Base-by-base conservation (phyloP, 2,113 vertebrate species). In the Apeltes quadracus region DNA sequence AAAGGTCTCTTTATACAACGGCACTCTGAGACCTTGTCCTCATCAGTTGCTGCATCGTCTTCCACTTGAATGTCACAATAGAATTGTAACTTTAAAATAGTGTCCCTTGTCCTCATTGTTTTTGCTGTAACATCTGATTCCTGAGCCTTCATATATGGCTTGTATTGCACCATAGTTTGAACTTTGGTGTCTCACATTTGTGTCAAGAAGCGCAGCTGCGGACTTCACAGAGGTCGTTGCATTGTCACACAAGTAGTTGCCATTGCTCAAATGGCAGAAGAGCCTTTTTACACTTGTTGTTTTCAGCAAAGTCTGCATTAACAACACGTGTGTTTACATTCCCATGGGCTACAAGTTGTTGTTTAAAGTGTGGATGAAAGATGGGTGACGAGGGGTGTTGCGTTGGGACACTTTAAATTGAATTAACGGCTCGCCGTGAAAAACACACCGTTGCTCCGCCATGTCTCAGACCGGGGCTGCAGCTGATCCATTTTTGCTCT, bases 91-190 rank as follows among this genome's bases (percentile, higher is more conserved):
- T 43, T 71, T 1, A 29, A 53, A 46, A 18, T 34, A 5, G 4
- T 38, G 20, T 43, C 12, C 16, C 36, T 29, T 50, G 9, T 57
- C 32, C 13, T 11, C 2, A 44, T 15, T 62, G 51, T n/a, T 63
- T 34, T 32, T 57, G 10, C 48, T 44, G 27, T 12, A 53, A 0
- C 34, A 10, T 64, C 29, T 65, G 10, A 63, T 50, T 29, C 20
- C 0, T 25, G 18, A 61, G 32, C 22, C 7, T 65, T 66, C 69
- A 1, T 41, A 13, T 73, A 25, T 50, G 48, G 20, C 43, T 53
- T 55, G 48, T 38, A 32, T 78, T 36, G 54, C 23, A 51, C 22
- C 36, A 36, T 18, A n/a, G 32, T 20, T 70, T 59, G 53, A 27
- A 66, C 61, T 58, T 34, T 15, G 38, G 43, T 25, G 16, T 36